These are phyloP conservation scores for Sander vitreus DNA, from an alignment of 2,113 vertebrate species.

Conservation along the genomic window DNA sequence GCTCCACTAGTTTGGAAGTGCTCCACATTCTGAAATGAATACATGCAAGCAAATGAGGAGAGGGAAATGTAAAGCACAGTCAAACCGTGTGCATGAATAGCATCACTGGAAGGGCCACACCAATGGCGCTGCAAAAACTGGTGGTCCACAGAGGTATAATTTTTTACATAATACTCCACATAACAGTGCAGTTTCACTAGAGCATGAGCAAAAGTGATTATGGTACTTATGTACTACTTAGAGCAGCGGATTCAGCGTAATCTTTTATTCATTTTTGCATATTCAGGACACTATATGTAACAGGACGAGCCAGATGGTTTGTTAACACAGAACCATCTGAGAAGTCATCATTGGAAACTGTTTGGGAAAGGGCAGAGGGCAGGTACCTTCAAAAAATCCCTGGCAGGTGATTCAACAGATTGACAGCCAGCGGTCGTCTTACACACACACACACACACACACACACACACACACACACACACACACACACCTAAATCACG, in stretches of 20 bases:
- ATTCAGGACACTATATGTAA: not conserved
- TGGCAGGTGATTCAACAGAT: no score
- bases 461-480: no score
- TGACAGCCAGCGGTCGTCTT: no score
- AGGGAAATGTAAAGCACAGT: not conserved
- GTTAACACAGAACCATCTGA: no score
- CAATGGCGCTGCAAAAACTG: not conserved
- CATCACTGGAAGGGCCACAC: not conserved
- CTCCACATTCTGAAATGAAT: not conserved
- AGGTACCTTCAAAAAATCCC: no score
- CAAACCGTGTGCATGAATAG: not conserved
- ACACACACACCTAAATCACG: no score
- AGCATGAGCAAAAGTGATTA: not conserved
- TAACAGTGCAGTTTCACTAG: not conserved
- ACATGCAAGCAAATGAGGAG: not conserved
- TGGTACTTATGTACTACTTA: no score
- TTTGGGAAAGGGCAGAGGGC: no score
- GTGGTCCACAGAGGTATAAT: not conserved
- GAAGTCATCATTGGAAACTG: no score
- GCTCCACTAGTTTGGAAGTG: not conserved
- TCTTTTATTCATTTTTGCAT: not conserved
- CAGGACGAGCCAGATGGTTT: no score
- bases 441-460: no score
- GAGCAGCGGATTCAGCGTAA: not conserved
- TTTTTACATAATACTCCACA: not conserved